phyloP scores from a whole-genome alignment of 1,140 invertebrate genomes.

The Aradophagus sp. region DNA sequence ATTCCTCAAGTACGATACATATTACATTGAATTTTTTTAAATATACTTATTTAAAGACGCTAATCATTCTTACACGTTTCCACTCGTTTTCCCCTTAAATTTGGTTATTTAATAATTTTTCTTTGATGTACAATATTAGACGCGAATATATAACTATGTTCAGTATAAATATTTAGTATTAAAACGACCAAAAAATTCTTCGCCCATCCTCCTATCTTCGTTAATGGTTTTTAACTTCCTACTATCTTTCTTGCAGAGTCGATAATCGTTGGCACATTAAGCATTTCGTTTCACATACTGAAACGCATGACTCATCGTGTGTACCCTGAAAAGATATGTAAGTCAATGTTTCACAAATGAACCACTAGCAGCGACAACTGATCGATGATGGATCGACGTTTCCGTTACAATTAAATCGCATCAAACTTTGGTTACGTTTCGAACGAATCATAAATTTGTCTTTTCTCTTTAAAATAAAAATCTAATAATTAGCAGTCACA shows the following conservation, averaged over 20 bases:
- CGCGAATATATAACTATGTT: slow-evolving; percentile 60
- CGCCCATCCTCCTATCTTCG: slow-evolving; percentile 1
- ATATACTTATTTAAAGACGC: slow-evolving; percentile 39
- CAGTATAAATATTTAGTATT: slow-evolving; percentile 62
- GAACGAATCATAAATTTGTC: slow-evolving; percentile 46
- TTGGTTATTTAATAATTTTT: slow-evolving; percentile 41
- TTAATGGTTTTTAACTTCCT: not conserved
- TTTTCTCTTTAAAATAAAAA: slow-evolving; percentile 51
- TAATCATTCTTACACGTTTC: slow-evolving; percentile 34
- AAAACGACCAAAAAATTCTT: slow-evolving; percentile 62
- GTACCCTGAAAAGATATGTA: slow-evolving; percentile 71
- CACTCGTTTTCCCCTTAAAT: slow-evolving; percentile 43
- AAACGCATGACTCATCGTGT: slow-evolving; percentile 42
- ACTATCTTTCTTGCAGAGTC: slow-evolving; percentile 52
- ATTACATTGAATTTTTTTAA: slow-evolving; percentile 35
- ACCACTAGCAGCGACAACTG: slow-evolving; percentile 51
- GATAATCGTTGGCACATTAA: slow-evolving; percentile 73
- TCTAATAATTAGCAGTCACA: slow-evolving; percentile 61
- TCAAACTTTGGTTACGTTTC: slow-evolving; percentile 62
- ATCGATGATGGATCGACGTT: slow-evolving; percentile 24
- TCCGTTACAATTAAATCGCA: slow-evolving; percentile 43
- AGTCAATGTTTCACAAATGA: slow-evolving; percentile 59
- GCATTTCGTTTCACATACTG: slow-evolving; percentile 53
- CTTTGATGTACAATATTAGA: slow-evolving; percentile 64
- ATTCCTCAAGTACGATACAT: slow-evolving; percentile 44